phyloP scores from a whole-genome alignment of 1,140 invertebrate species.

The Ceratosolen fusciceps region DNA sequence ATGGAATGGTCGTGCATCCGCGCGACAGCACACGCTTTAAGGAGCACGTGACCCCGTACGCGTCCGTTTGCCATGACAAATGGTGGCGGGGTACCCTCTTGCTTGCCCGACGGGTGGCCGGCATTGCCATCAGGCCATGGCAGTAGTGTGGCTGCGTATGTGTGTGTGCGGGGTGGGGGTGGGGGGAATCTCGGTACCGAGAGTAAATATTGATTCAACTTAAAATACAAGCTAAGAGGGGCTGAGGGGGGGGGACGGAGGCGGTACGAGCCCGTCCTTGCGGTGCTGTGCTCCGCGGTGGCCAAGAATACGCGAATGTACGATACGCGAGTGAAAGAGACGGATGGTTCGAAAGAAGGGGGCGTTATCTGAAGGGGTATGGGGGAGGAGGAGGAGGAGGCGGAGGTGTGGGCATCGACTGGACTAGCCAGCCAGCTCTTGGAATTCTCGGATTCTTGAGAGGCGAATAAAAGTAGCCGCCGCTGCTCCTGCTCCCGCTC shows the following conservation, averaged over 20 bases:
- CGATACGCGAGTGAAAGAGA: not conserved
- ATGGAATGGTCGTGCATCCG: not conserved
- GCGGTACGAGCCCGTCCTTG: conserved; percentile 4
- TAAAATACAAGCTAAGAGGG: conserved; percentile 10
- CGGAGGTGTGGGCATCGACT: not conserved
- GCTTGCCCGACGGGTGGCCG: too few species aligned
- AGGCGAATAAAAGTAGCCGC: conserved; percentile 14
- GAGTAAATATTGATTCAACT: conserved; percentile 40
- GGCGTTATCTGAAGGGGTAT: too few species aligned
- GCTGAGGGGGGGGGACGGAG: not conserved
- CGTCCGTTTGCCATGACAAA: not conserved
- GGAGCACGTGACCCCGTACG: not conserved
- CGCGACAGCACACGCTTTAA: not conserved
- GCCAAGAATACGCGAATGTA: conserved; percentile 1
- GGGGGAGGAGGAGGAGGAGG: too few species aligned
- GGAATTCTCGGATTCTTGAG: conserved; percentile 22
- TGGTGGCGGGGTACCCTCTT: not conserved
- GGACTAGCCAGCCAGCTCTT: conserved; percentile 1
- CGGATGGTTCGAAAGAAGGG: not conserved
- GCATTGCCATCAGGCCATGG: too few species aligned
- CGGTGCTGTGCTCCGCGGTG: not conserved
- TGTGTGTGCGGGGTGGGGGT: too few species aligned
- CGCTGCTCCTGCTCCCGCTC: too few species aligned
- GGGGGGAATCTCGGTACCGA: too few species aligned
- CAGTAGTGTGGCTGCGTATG: too few species aligned